Evolutionary conservation across 2,797 vertebrate species (phyloP), one percentile per base, ranked within the genome.

Genomic region (Sternarchorhynchus goeldii): DNA sequence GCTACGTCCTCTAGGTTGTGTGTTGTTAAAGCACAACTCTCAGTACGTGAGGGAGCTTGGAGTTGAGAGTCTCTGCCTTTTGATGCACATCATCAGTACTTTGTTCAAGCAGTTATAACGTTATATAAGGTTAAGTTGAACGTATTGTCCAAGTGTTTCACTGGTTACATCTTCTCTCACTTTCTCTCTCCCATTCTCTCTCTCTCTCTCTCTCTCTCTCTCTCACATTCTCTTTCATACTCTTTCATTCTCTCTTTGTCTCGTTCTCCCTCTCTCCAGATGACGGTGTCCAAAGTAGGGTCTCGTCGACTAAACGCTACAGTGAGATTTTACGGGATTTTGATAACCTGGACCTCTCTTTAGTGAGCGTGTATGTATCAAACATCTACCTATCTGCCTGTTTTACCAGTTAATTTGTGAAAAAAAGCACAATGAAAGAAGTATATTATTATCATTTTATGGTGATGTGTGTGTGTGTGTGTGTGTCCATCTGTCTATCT

Each of bases 281-380:
- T 20, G 85, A 78, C 74, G 89, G 78, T 69, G 87, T 65, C 63
- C 77, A 73, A 8, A 66, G 6, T 6, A 90, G 82, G 81, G 79
- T 65, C 6, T 75, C 86, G 17, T 89, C 93, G 82, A 86, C 85
- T 68, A 96, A 95, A 85, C 91, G 96, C 62, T 97, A 95, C 92
- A 98, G 97, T 78, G 95, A 98, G 86, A 97, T 98, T 87, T 95
- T 98, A 87, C 89, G 94, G 36, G 95, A 95, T 67, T 92, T 98
- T 85, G 97, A 98, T 75, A 95, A 93, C 83, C 88, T 98, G 0
- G 95, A 96, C 45, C 92, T 98, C 63, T 94, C 92, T 2, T 78
- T 97, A 3, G 86, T 92, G 56, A 88, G 90, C 25, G 70, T 79
- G 96, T 98, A 92, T 78, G 96, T 96, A 85, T 4, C 10, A 50